Evolutionary conservation across 2,113 vertebrate genomes (phyloP), one percentile per base, ranked within the genome.

Genomic region (Rhipidura dahli): DNA sequence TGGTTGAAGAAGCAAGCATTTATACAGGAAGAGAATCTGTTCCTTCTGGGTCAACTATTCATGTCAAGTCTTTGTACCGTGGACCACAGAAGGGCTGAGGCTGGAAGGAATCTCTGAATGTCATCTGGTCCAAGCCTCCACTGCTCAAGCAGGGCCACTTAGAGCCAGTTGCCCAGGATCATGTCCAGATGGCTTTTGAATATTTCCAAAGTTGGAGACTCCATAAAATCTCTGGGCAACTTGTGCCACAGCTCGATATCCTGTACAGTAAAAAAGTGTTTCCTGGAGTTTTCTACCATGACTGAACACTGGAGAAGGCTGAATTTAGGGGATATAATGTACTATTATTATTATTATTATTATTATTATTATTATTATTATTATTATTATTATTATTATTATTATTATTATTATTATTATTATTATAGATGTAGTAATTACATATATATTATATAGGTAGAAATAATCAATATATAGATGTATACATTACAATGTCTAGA

Each of bases 231-330:
- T 26, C 18, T 64, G 12, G 14, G 18, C 18, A 85, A 20, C 5
- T 10, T 77, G 16, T 61, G 15, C 11, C 30, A 31, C 15, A 49
- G 27, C 7, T 83, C 0, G 0, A 24, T 35, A 35, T 45, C 3
- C 0, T 1, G 15, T 7, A 31, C 4, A 45, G 11, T 13, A 49
- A 53, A 57, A 69, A 45, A 68, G 1, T 7, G 2, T 37, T 89
- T 65, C 30, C 10, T 45, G 24, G 23, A 35, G 2, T 49, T 45
- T 75, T 51, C 63, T 71, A 10, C 3, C 20, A 23, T 65, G 50
- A 59, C 7, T 18, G 6, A 24, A 3, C 6, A 28, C 11, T 42
- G 13, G 30, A 66, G 69, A 13, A 66, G 12, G 4, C 2, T 47
- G 27, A 35, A 75, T 21, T 39, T 79, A 57, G 15, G 5, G 6